These are phyloP conservation scores for Dinomys branickii DNA, from an alignment of 2,113 vertebrate species.

Conservation along the genomic window DNA sequence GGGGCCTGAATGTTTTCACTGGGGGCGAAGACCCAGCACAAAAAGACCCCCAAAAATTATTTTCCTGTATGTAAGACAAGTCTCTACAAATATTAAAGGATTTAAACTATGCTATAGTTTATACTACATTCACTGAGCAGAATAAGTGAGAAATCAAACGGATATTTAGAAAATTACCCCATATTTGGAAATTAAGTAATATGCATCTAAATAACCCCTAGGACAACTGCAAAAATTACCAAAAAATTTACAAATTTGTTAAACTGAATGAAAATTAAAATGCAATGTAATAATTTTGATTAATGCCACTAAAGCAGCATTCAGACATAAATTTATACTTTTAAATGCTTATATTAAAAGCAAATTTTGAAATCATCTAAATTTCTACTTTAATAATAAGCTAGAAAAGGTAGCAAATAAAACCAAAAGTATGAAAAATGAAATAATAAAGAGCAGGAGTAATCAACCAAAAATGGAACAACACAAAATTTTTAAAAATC, in stretches of 20 bases:
- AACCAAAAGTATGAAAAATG: background rate
- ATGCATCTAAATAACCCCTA: background rate
- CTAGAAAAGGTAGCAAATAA: background rate
- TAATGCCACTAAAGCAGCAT: background rate
- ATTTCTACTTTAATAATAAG: background rate
- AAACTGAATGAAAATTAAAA: background rate
- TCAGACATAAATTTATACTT: background rate
- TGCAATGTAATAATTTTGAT: background rate
- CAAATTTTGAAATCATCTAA: background rate
- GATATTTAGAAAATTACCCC: background rate
- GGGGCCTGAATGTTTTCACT: background rate
- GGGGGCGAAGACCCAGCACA: background rate
- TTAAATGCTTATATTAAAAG: background rate
- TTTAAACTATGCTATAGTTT: background rate
- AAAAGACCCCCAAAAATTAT: background rate
- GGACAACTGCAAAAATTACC: background rate
- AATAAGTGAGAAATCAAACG: background rate
- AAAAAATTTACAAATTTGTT: background rate
- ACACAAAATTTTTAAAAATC: background rate
- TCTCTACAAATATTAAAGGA: background rate
- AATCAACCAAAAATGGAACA: background rate
- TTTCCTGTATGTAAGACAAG: background rate
- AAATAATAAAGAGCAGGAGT: background rate
- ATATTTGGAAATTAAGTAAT: background rate
- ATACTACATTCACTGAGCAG: background rate